Evolutionary conservation across 2,888 invertebrate species (phyloP).

Genomic region (Globia sparganii): DNA sequence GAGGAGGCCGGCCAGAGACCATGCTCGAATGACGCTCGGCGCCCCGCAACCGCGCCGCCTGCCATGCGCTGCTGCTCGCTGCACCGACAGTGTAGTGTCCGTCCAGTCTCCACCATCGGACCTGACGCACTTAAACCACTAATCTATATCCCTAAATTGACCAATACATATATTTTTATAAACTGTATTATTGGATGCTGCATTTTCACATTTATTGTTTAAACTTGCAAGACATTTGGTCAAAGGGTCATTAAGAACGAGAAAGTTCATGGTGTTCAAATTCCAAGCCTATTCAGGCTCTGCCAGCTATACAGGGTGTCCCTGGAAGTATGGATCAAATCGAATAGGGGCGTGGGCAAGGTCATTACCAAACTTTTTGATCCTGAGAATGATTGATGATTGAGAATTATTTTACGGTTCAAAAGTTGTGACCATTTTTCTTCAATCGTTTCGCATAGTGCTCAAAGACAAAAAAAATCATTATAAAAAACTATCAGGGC

Average conservation of each 20-base stretch:
- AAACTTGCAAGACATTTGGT: background rate
- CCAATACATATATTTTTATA: background rate
- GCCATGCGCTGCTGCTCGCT: slow-evolving; percentile 45
- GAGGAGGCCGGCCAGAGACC: slow-evolving; percentile 67
- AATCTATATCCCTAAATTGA: background rate
- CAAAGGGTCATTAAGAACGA: background rate
- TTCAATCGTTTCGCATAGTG: too few relatives aligned
- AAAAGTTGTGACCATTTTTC: too few relatives aligned
- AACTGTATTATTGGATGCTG: background rate
- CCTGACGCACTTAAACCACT: slow-evolving; percentile 10
- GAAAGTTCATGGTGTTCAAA: background rate
- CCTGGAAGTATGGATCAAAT: too few relatives aligned
- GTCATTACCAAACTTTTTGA: too few relatives aligned
- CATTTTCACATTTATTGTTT: background rate
- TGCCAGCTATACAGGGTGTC: too few relatives aligned
- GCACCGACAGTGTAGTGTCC: slow-evolving; percentile 29
- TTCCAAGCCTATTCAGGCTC: background rate
- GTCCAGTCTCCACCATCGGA: background rate
- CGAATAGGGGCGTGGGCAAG: too few relatives aligned
- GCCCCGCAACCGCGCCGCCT: slow-evolving; percentile 60
- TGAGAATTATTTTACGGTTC: too few relatives aligned
- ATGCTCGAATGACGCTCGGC: slow-evolving; percentile 69
- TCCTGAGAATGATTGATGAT: too few relatives aligned
- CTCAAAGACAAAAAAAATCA: too few relatives aligned
- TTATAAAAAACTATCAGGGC: too few relatives aligned